Evolutionary conservation across 2,888 invertebrate species (phyloP).

Genomic region (Philereme vetulata): DNA sequence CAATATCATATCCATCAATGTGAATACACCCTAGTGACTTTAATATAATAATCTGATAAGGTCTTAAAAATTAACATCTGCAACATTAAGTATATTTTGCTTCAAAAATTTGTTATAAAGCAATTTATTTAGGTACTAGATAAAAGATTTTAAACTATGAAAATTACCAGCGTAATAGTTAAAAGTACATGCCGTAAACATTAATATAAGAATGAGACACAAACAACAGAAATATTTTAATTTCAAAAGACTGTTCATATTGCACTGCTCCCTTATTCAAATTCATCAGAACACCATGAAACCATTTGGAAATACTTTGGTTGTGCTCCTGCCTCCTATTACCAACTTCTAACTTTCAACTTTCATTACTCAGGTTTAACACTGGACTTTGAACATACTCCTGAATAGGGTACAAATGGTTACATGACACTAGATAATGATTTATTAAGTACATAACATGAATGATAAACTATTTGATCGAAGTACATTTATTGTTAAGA

Average conservation of each 20-base stretch:
- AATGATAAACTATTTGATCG: conserved; percentile 41
- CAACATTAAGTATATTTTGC: conserved; percentile 39
- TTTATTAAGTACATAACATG: conserved; percentile 38
- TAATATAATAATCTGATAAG: conserved; percentile 41
- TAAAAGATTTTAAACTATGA: conserved; percentile 39
- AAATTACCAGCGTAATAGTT: conserved; percentile 47
- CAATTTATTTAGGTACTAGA: conserved; percentile 31
- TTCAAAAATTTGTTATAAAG: conserved; percentile 37
- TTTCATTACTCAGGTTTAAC: conserved; percentile 17
- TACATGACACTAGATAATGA: conserved; percentile 30
- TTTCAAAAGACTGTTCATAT: conserved; percentile 51
- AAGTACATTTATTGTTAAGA: conserved; percentile 49
- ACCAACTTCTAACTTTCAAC: not conserved
- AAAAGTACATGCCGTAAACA: conserved; percentile 43
- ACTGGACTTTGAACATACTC: conserved; percentile 20
- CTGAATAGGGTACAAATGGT: conserved; percentile 34
- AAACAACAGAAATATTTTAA: conserved; percentile 37
- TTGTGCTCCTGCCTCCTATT: not conserved
- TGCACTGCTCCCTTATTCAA: conserved; percentile 66
- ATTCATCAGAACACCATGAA: conserved; percentile 43
- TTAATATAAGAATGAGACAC: conserved; percentile 38
- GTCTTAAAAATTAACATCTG: conserved; percentile 40
- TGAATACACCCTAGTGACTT: conserved; percentile 60
- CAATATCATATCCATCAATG: conserved; percentile 52
- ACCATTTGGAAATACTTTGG: conserved; percentile 49